Conservation (phyloP, 2,797 vertebrate genomes). For the Telmatherina bonti region DNA sequence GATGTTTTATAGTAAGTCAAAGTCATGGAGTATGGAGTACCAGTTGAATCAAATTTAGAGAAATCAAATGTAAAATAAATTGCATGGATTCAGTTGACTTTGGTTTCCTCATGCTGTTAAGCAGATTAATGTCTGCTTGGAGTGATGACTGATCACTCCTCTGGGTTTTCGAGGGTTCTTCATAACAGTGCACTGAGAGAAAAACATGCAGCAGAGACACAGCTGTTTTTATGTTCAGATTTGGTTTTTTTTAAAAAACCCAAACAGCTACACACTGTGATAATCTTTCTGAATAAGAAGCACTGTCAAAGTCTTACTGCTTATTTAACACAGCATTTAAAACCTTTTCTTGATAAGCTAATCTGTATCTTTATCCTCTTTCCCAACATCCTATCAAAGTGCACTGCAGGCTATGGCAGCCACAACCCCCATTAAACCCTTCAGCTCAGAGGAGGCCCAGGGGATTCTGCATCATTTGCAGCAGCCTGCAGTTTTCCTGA, state of each 20-base stretch:
- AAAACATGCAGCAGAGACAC: not conserved
- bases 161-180: not conserved
- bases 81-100: too few species aligned
- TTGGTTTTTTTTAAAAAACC: too few species aligned
- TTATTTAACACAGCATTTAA: not conserved
- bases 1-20: too few species aligned
- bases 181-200: too few species aligned
- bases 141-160: not conserved
- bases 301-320: not conserved
- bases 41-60: too few species aligned
- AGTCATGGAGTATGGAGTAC: too few species aligned
- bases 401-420: conserved; percentile 65
- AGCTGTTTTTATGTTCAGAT: not conserved
- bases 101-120: not conserved
- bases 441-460: conserved; percentile 85
- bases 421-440: conserved; percentile 79
- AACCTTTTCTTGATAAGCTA: not conserved
- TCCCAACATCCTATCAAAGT: not conserved
- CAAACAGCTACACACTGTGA: not conserved
- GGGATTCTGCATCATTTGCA: conserved; percentile 86
- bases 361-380: conserved; percentile 4
- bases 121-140: not conserved
- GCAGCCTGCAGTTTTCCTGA: conserved; percentile 89
- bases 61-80: too few species aligned
- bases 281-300: not conserved